Percentiles rank a stretch among this genome's conserved stretches.
Evolutionary conservation across 92 coral and sea anemone genomes (phyloP).

Genomic region (Scolanthus callimorphus): DNA sequence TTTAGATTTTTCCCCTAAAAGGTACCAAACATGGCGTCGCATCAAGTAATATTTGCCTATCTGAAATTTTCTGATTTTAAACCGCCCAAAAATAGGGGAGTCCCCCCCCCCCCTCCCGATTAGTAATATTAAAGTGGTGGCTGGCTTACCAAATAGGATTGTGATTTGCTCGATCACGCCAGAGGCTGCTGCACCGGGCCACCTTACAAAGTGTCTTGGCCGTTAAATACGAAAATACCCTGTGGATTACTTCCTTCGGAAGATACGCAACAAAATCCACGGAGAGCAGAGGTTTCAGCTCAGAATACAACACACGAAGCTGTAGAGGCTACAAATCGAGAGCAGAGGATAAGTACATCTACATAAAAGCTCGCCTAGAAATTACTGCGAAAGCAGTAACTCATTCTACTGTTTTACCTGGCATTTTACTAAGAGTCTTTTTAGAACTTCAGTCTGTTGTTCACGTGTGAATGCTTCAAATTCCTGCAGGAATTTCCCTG

Average conservation of each 20-base stretch:
- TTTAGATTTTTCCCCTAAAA: too few relatives aligned
- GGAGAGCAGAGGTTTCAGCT: conserved; percentile 51
- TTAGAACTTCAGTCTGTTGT: conserved; percentile 52
- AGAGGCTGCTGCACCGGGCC: conserved; percentile 50
- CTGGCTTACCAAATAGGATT: conserved; percentile 50
- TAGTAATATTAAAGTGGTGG: too few relatives aligned
- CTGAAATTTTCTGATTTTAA: too few relatives aligned
- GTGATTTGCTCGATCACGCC: conserved; percentile 68
- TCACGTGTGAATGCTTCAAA: conserved; percentile 55
- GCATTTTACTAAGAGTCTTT: conserved; percentile 47
- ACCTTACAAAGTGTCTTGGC: conserved; percentile 36
- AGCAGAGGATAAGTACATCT: neutral
- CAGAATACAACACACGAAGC: conserved; percentile 47
- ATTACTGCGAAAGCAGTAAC: too few relatives aligned
- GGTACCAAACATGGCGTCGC: too few relatives aligned
- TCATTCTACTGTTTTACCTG: conserved; percentile 42
- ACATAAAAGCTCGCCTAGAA: neutral
- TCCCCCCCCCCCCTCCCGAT: too few relatives aligned
- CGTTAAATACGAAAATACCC: conserved; percentile 54
- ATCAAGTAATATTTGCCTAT: too few relatives aligned
- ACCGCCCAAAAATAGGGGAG: too few relatives aligned
- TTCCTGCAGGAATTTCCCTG: conserved; percentile 18
- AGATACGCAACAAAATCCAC: conserved; percentile 58
- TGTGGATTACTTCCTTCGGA: conserved; percentile 58
- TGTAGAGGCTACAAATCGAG: conserved; percentile 56